These are phyloP conservation scores for Agriopis aurantiaria DNA, from an alignment of 2,888 invertebrate species.

Conservation along the genomic window DNA sequence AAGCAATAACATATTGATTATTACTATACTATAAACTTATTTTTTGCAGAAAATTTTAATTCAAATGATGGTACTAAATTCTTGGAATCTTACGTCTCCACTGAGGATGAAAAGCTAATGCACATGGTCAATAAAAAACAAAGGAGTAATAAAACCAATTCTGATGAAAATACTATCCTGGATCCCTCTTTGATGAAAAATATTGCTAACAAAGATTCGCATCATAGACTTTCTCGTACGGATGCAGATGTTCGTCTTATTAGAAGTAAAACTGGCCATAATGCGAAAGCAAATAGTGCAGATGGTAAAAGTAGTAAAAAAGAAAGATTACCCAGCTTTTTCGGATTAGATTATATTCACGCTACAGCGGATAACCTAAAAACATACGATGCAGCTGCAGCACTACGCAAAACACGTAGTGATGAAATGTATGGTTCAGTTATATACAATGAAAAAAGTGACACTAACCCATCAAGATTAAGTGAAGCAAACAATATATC, in stretches of 20 bases:
- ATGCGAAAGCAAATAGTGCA: constrained; percentile 7
- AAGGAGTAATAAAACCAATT: not conserved
- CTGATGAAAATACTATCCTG: not conserved
- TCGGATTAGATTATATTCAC: constrained; percentile 67
- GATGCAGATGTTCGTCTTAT: constrained; percentile 58
- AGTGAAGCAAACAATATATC: constrained; percentile 48
- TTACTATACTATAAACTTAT: not conserved
- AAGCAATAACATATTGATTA: too few species aligned
- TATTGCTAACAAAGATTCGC: constrained; percentile 46
- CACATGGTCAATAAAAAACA: constrained; percentile 29
- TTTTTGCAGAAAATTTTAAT: constrained; percentile 48
- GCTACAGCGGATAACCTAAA: constrained; percentile 52
- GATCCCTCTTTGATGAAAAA: not conserved
- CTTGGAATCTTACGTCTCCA: constrained; percentile 33
- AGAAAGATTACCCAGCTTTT: constrained; percentile 46
- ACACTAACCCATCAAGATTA: constrained; percentile 44
- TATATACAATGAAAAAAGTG: constrained; percentile 37
- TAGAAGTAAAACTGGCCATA: constrained; percentile 46
- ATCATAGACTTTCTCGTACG: constrained; percentile 59
- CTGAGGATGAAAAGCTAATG: constrained; percentile 23
- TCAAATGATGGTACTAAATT: constrained; percentile 47
- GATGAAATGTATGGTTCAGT: constrained; percentile 51
- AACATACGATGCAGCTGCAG: constrained; percentile 43
- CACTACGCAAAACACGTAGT: constrained; percentile 57
- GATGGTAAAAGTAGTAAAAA: constrained; percentile 14